Evolutionary conservation across 2,888 invertebrate species (phyloP).

Genomic region (Balanococcus diminutus): DNA sequence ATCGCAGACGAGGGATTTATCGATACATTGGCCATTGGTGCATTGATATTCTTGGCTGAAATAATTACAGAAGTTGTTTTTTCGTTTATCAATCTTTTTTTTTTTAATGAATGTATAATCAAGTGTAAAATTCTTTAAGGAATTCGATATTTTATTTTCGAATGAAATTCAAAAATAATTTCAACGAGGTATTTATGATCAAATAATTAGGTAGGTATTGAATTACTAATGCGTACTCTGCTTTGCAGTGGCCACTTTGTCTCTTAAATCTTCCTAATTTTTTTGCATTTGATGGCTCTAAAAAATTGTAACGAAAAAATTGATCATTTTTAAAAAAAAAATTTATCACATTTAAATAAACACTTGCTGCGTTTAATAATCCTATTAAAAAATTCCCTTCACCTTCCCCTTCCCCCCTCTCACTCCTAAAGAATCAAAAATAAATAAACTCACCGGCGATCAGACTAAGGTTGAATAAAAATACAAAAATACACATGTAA

Average conservation of each 20-base stretch:
- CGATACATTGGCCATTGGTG: conserved; percentile 58
- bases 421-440: neutral
- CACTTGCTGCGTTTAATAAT: too few relatives aligned
- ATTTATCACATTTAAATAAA: neutral
- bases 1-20: conserved; percentile 58
- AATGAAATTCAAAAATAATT: too few relatives aligned
- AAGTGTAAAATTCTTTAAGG: too few relatives aligned
- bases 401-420: too few relatives aligned
- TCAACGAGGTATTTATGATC: too few relatives aligned
- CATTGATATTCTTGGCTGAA: conserved; percentile 59
- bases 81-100: too few relatives aligned
- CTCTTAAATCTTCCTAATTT: neutral
- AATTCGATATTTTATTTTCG: too few relatives aligned
- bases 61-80: neutral
- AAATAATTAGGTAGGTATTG: neutral
- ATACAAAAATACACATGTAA: neutral
- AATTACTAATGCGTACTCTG: neutral
- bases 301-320: neutral
- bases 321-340: neutral
- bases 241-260: neutral
- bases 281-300: neutral
- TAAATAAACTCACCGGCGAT: neutral
- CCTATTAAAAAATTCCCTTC: too few relatives aligned
- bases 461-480: neutral
- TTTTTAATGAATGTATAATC: too few relatives aligned